These are phyloP conservation scores for Apomyelois bistriatella DNA, from an alignment of 2,888 invertebrate genomes.

Conservation along the genomic window DNA sequence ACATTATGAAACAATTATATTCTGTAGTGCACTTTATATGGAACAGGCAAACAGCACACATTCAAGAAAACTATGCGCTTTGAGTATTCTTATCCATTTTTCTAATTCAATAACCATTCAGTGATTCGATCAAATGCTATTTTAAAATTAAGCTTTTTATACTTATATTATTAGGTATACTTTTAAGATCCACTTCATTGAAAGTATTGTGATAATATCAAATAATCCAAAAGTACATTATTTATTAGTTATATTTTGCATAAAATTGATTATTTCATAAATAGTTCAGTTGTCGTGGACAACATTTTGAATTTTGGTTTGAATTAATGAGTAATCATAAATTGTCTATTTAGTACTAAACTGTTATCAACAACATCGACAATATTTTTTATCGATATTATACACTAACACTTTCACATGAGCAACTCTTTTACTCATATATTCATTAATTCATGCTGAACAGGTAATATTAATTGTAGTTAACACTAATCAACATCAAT, in stretches of 20 bases:
- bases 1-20: constrained; percentile 54
- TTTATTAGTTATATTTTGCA: no score
- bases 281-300: no score
- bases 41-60: constrained; percentile 18
- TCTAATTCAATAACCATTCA: background rate
- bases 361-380: no score
- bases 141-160: background rate
- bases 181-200: background rate
- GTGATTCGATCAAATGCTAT: background rate
- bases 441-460: background rate
- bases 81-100: constrained; percentile 4
- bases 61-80: constrained; percentile 11
- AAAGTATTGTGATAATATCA: background rate
- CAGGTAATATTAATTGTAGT: background rate
- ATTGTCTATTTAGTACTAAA: no score
- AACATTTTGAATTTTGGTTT: no score
- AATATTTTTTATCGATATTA: background rate
- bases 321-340: no score
- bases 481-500: background rate
- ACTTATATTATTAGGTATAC: background rate
- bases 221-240: background rate
- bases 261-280: no score
- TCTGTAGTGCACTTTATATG: constrained; percentile 22
- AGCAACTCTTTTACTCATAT: background rate
- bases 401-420: background rate